phyloP scores from a whole-genome alignment of 2,113 vertebrate genomes.

The Ovis canadensis region DNA sequence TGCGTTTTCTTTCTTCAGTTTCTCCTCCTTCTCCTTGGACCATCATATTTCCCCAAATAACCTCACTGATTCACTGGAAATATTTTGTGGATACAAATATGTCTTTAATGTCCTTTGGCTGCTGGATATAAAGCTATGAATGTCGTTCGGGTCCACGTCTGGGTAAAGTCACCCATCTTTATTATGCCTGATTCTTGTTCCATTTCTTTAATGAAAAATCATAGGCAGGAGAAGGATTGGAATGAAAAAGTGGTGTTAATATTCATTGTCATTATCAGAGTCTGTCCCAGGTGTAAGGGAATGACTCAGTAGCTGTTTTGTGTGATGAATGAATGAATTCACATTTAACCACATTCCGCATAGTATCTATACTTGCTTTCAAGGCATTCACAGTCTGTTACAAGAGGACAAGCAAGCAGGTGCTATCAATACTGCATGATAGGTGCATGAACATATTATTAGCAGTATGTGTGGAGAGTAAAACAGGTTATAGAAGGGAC shows the following conservation, averaged over 20 bases:
- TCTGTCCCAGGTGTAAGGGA: not conserved
- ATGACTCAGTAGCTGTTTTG: not conserved
- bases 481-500: not conserved
- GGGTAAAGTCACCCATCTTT: constrained; percentile 12
- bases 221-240: not conserved
- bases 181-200: not conserved
- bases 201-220: constrained; percentile 38
- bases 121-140: constrained; percentile 11
- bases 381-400: not conserved
- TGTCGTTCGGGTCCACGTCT: not conserved
- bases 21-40: not conserved
- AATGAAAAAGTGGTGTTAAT: constrained; percentile 23
- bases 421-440: not conserved
- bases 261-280: not conserved
- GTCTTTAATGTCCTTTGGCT: constrained; percentile 36
- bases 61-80: constrained; percentile 39
- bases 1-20: constrained; percentile 39
- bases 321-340: constrained; percentile 1
- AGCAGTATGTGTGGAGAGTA: not conserved
- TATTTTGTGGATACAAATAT: constrained; percentile 32
- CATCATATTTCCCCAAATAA: constrained; percentile 43
- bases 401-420: not conserved
- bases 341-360: not conserved
- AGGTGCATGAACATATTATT: not conserved
- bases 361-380: not conserved